phyloP scores from a whole-genome alignment of 2,888 invertebrate genomes.

The Omphaloscelis lunosa region DNA sequence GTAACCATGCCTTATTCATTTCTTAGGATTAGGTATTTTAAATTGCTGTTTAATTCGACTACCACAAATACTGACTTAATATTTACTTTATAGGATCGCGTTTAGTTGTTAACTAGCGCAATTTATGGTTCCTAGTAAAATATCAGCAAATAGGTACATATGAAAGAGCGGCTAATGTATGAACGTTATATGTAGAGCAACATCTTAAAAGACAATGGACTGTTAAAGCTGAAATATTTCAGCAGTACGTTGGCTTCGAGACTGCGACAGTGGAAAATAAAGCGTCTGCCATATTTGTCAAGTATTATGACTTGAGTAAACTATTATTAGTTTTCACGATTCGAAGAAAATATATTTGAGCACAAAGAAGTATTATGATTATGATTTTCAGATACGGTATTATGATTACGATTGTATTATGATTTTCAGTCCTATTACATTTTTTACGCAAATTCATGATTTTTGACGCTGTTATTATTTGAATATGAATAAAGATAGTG shows the following conservation, averaged over 20 bases:
- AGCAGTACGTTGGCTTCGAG: slow-evolving; percentile 6
- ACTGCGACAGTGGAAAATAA: slow-evolving; percentile 22
- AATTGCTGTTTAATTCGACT: slow-evolving; percentile 33
- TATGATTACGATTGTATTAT: no score
- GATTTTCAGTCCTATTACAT: no score
- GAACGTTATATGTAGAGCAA: slow-evolving; percentile 24
- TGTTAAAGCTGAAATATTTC: slow-evolving; percentile 17
- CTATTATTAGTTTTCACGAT: slow-evolving; percentile 41
- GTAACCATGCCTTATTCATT: slow-evolving; percentile 74
- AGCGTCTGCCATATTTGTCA: slow-evolving; percentile 38
- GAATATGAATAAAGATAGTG: no score
- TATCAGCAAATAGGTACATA: background rate
- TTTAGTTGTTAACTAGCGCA: slow-evolving; percentile 15
- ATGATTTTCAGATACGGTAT: no score
- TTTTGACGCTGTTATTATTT: no score
- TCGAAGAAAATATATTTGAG: slow-evolving; percentile 35
- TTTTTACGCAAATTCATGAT: no score
- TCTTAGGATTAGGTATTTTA: slow-evolving; percentile 42
- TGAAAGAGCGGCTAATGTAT: background rate
- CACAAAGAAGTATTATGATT: no score
- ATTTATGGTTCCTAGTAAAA: slow-evolving; percentile 12
- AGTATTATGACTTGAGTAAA: slow-evolving; percentile 27
- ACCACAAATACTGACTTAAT: slow-evolving; percentile 15
- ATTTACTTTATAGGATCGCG: background rate
- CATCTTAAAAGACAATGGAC: slow-evolving; percentile 2